Conservation (phyloP, 2,113 vertebrate species). For the Isichthys henryi region DNA sequence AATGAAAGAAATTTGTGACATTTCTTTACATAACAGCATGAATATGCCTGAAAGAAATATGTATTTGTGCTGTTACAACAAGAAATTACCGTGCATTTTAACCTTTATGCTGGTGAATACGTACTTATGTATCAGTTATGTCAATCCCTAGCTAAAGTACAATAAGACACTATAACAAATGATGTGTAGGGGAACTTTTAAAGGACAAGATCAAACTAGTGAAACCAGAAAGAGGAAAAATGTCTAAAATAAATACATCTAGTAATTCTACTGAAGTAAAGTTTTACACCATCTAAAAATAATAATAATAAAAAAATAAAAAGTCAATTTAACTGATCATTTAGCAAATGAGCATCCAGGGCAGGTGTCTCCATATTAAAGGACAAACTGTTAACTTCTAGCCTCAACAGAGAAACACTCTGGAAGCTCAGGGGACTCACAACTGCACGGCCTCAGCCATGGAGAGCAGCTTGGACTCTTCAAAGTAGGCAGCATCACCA, state of each 20-base stretch:
- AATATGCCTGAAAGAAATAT: background rate
- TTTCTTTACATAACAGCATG: background rate
- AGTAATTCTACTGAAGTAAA: background rate
- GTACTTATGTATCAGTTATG: background rate
- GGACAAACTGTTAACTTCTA: background rate
- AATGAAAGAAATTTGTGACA: background rate
- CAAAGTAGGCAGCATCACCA: conserved; percentile 18
- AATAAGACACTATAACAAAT: background rate
- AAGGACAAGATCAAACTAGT: background rate
- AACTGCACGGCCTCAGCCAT: conserved; percentile 23
- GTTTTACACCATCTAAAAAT: background rate
- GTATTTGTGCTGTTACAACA: background rate
- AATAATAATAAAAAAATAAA: too few species aligned
- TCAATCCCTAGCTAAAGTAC: background rate
- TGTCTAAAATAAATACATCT: background rate
- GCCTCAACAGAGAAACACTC: background rate
- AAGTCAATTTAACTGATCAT: background rate
- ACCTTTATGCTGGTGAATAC: background rate
- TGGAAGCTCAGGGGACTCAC: background rate
- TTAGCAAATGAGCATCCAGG: background rate
- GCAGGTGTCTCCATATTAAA: background rate
- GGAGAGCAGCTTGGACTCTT: conserved; percentile 18
- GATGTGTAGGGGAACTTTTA: background rate
- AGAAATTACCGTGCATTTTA: background rate
- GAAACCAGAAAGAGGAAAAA: background rate